These are phyloP conservation scores for Plectus sambesii DNA, from an alignment of 1,140 invertebrate species.

Conservation along the genomic window DNA sequence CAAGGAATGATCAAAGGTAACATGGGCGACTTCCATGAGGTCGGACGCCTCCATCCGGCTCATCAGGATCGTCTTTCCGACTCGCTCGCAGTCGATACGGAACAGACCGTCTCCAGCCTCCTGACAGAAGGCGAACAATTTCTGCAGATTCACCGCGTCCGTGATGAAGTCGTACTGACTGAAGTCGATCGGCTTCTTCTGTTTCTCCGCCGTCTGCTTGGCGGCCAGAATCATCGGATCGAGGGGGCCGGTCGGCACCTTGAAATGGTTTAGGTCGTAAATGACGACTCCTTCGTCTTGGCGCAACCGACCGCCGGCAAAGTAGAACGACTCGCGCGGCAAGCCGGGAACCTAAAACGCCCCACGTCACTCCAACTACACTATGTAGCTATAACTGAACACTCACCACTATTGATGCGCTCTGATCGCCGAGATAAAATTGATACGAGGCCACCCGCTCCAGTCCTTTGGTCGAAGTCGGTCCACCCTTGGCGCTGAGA, in stretches of 20 bases:
- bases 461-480: slow-evolving; percentile 43
- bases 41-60: slow-evolving; percentile 44
- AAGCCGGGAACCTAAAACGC: slow-evolving; percentile 34
- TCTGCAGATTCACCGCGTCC: slow-evolving; percentile 44
- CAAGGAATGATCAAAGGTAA: slow-evolving; percentile 40
- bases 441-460: slow-evolving; percentile 42
- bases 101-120: slow-evolving; percentile 41
- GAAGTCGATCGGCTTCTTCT: slow-evolving; percentile 44
- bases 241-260: slow-evolving; percentile 32
- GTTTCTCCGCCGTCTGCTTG: slow-evolving; percentile 31
- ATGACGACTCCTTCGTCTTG: slow-evolving; percentile 44
- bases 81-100: slow-evolving; percentile 44
- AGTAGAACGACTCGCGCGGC: slow-evolving; percentile 40
- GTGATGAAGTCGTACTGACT: slow-evolving; percentile 43
- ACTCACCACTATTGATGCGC: slow-evolving; percentile 42
- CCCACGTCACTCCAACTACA: slow-evolving; percentile 3
- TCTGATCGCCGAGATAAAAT: slow-evolving; percentile 42
- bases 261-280: slow-evolving; percentile 45
- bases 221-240: slow-evolving; percentile 42
- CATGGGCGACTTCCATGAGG: slow-evolving; percentile 41
- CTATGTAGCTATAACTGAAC: neutral
- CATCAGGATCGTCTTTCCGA: slow-evolving; percentile 42
- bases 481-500: slow-evolving; percentile 31
- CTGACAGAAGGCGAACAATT: slow-evolving; percentile 43
- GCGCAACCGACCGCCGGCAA: slow-evolving; percentile 37